Conservation (phyloP, 2,797 vertebrate species). For the Falco biarmicus region DNA sequence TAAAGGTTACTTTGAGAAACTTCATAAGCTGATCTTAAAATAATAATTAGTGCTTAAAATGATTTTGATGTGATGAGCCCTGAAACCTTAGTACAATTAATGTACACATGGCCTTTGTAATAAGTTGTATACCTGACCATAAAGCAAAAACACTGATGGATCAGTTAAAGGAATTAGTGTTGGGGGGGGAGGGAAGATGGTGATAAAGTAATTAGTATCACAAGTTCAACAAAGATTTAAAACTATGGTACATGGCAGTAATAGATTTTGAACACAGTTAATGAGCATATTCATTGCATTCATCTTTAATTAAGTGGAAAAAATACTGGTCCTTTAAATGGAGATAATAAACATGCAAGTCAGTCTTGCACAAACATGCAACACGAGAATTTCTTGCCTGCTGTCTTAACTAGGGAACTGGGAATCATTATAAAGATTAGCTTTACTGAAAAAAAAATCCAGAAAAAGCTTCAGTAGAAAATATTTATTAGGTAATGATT, state of each 20-base stretch:
- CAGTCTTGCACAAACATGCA: conserved; percentile 61
- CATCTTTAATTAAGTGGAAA: conserved; percentile 55
- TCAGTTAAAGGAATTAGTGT: conserved; percentile 22
- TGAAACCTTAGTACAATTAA: background rate
- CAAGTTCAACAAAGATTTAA: conserved; percentile 49
- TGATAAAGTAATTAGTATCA: conserved; percentile 36
- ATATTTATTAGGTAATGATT: conserved; percentile 49
- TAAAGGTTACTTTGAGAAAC: background rate
- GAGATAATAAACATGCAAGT: conserved; percentile 54
- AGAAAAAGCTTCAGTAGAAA: conserved; percentile 49
- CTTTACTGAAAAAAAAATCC: conserved; percentile 26
- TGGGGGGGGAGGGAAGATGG: background rate
- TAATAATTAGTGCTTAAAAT: background rate
- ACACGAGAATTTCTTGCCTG: conserved; percentile 63
- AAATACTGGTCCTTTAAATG: conserved; percentile 46
- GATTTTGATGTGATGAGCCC: background rate
- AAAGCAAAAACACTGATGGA: conserved; percentile 8
- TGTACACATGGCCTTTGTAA: background rate
- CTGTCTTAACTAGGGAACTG: conserved; percentile 62
- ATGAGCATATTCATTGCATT: conserved; percentile 49
- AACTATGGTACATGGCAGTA: background rate
- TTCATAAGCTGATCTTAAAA: background rate
- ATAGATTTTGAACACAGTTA: conserved; percentile 45
- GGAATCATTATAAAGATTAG: conserved; percentile 64
- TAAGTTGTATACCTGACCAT: background rate